These are phyloP conservation scores for Drosophila nr. fundita DNA, from an alignment of 2,888 invertebrate genomes.

Conservation along the genomic window DNA sequence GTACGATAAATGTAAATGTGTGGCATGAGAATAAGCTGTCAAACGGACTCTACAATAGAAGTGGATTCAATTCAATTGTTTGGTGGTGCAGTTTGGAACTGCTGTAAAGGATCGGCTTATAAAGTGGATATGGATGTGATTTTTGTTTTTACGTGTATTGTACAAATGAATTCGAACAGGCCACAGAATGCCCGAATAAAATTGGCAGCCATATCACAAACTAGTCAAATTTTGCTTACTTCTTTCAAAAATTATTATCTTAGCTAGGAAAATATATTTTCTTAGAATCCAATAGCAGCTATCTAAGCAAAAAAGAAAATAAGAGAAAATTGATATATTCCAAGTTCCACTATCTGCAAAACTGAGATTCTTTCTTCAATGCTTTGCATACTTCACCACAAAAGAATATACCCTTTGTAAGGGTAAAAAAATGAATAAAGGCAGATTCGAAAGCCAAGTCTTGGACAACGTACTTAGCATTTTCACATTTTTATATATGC, in stretches of 20 bases:
- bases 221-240: neutral
- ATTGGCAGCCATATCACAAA: neutral
- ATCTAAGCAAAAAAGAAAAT: neutral
- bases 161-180: neutral
- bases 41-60: conserved; percentile 12
- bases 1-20: conserved; percentile 22
- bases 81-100: neutral
- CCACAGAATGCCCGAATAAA: neutral
- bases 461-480: neutral
- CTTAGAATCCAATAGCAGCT: neutral
- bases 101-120: neutral
- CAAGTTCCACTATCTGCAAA: neutral
- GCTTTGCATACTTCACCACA: neutral
- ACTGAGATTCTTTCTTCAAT: neutral
- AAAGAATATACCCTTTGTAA: neutral
- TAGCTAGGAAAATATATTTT: neutral
- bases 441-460: neutral
- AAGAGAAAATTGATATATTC: neutral
- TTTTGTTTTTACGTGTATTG: neutral
- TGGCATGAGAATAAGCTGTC: conserved; percentile 31
- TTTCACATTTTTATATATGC: neutral
- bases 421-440: neutral
- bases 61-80: conserved; percentile 27
- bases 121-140: neutral
- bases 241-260: neutral